Percentiles rank a stretch among this genome's conserved stretches.
phyloP scores from a whole-genome alignment of 2,113 vertebrate genomes.

The Pardalotus punctatus region DNA sequence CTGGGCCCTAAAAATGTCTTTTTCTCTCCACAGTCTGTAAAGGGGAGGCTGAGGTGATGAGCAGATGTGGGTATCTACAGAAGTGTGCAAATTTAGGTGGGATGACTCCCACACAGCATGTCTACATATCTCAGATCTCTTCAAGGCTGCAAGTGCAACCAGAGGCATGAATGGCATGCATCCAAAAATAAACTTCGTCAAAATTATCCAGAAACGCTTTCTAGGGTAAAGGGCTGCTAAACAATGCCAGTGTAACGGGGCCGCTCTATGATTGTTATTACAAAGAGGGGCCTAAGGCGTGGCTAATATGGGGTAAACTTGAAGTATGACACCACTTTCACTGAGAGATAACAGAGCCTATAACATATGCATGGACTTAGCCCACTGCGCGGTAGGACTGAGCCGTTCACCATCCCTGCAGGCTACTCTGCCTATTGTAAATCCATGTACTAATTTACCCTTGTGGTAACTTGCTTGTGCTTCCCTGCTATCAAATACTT shows the following conservation, averaged over 20 bases:
- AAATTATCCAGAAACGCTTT: neutral
- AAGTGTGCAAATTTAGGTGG: neutral
- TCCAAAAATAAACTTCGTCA: neutral
- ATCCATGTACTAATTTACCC: neutral
- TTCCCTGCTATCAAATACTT: neutral
- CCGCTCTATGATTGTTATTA: neutral
- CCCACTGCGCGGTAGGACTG: neutral
- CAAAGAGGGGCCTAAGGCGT: neutral
- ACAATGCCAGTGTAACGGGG: neutral
- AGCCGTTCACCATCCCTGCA: neutral
- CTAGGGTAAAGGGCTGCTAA: neutral
- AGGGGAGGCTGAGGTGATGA: conserved; percentile 13
- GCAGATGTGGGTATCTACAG: neutral
- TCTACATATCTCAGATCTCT: neutral
- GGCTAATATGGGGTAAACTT: neutral
- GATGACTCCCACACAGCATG: neutral
- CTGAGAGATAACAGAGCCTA: neutral
- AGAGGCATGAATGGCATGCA: neutral
- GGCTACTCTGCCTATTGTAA: neutral
- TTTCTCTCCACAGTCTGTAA: neutral
- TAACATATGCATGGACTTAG: neutral
- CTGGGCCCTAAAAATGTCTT: neutral
- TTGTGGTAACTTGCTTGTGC: neutral
- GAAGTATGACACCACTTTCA: neutral
- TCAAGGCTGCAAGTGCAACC: neutral